These are phyloP conservation scores for Malacoctenus gilli DNA, from an alignment of 2,797 vertebrate genomes.

Conservation along the genomic window DNA sequence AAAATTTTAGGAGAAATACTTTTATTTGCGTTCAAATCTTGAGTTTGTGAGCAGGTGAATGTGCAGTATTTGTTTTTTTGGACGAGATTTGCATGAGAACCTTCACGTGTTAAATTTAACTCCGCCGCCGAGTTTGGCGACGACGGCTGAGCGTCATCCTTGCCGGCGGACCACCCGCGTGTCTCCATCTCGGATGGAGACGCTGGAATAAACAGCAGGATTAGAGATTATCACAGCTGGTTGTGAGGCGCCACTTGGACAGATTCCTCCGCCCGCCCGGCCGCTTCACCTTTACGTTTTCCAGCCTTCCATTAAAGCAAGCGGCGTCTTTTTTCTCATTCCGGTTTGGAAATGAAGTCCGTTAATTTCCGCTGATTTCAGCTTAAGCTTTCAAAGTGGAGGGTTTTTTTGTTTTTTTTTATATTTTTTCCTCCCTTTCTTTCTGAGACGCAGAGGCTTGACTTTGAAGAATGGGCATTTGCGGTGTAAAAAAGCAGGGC, in stretches of 20 bases:
- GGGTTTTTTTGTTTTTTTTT: too few relatives aligned
- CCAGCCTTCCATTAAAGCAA: slow-evolving; percentile 15
- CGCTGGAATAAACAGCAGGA: slow-evolving; percentile 37
- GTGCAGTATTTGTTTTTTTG: slow-evolving; percentile 16
- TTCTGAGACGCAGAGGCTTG: slow-evolving; percentile 63
- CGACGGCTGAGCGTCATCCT: slow-evolving; percentile 39
- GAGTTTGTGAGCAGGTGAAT: too few relatives aligned
- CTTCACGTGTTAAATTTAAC: slow-evolving; percentile 46
- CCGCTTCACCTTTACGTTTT: neutral
- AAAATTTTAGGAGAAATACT: too few relatives aligned
- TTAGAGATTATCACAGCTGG: slow-evolving; percentile 42
- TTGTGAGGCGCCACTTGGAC: slow-evolving; percentile 20
- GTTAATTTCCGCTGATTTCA: slow-evolving; percentile 46
- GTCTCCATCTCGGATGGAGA: slow-evolving; percentile 21
- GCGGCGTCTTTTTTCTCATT: neutral
- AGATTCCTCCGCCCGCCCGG: slow-evolving; percentile 23
- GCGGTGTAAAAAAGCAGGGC: slow-evolving; percentile 40
- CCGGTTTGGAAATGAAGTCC: slow-evolving; percentile 8
- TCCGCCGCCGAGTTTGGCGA: slow-evolving; percentile 44
- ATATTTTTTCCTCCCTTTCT: too few relatives aligned
- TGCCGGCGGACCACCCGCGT: slow-evolving; percentile 5
- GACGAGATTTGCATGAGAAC: slow-evolving; percentile 41
- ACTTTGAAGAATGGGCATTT: slow-evolving; percentile 74
- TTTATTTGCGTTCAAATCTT: too few relatives aligned
- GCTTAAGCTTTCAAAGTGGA: slow-evolving; percentile 27